Conservation (phyloP, 1,140 invertebrate species). For the Mizuhopecten yessoensis region DNA sequence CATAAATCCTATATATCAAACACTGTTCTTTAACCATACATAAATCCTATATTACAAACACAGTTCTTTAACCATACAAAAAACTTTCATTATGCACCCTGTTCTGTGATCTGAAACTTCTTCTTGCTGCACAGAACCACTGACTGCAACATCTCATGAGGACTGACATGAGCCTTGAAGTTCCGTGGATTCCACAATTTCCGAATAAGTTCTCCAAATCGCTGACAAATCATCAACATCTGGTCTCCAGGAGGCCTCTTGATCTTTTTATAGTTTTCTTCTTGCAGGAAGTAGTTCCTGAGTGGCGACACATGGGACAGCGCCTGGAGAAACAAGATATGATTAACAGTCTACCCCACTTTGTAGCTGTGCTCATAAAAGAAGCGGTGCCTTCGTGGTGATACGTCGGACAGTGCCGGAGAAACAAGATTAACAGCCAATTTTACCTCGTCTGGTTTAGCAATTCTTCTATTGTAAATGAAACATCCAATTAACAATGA, state of each 20-base stretch:
- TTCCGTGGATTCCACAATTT: slow-evolving; percentile 99
- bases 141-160: slow-evolving; percentile 99
- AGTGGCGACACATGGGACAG: slow-evolving; percentile 97
- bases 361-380: too few species aligned
- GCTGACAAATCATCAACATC: slow-evolving; percentile 93
- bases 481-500: too few species aligned
- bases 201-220: slow-evolving; percentile 98
- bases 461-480: too few species aligned
- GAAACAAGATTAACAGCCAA: too few species aligned
- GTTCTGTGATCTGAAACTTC: slow-evolving; percentile 98
- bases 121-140: slow-evolving; percentile 99
- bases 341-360: too few species aligned
- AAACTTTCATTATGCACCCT: slow-evolving; percentile 87
- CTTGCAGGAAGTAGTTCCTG: slow-evolving; percentile 96
- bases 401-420: too few species aligned
- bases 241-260: slow-evolving; percentile 93
- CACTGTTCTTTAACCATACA: too few species aligned
- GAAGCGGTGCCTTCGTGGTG: too few species aligned
- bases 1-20: too few species aligned
- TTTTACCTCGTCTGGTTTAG: too few species aligned
- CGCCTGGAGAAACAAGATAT: slow-evolving; percentile 87
- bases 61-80: not conserved
- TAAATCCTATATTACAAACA: too few species aligned
- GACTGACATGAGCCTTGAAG: slow-evolving; percentile 99
- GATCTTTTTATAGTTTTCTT: slow-evolving; percentile 95